A percentile compares a stretch with the other conserved stretches of the same genome.
These are phyloP conservation scores for Orthonevra nobilis DNA, from an alignment of 2,888 invertebrate species.

Conservation along the genomic window DNA sequence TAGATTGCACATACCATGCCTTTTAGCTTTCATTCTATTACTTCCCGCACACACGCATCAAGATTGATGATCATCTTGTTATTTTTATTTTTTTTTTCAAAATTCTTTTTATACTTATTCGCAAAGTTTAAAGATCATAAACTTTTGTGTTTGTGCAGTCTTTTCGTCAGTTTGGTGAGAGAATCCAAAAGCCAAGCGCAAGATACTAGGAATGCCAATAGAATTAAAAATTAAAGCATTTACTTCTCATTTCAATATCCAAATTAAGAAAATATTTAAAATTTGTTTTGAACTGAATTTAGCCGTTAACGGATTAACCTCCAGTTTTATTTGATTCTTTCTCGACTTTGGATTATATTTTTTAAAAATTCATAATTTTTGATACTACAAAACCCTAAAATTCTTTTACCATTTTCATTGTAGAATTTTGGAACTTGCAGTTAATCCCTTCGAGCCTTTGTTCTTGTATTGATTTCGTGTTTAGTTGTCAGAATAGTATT, in stretches of 20 bases:
- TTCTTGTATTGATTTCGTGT: no score
- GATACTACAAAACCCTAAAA: no score
- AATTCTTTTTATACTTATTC: conserved; percentile 16
- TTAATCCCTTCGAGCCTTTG: no score
- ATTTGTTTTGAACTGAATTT: no score
- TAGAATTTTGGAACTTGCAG: no score
- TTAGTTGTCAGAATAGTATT: no score
- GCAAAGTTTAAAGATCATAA: conserved; percentile 15
- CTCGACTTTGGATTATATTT: no score
- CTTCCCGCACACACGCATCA: conserved; percentile 13
- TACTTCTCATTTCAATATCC: conserved; percentile 1
- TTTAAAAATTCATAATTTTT: no score
- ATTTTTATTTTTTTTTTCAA: background rate
- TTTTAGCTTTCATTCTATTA: background rate
- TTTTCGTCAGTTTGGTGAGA: conserved; percentile 2
- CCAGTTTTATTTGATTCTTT: no score
- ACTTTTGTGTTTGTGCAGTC: conserved; percentile 36
- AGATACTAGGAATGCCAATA: background rate
- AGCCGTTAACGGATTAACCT: no score
- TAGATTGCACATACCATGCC: conserved; percentile 20
- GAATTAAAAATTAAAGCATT: background rate
- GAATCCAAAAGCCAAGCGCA: background rate
- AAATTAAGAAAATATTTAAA: no score
- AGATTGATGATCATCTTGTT: background rate
- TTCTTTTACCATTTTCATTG: no score